phyloP scores from a whole-genome alignment of 2,797 vertebrate species.

The Alcedo atthis region DNA sequence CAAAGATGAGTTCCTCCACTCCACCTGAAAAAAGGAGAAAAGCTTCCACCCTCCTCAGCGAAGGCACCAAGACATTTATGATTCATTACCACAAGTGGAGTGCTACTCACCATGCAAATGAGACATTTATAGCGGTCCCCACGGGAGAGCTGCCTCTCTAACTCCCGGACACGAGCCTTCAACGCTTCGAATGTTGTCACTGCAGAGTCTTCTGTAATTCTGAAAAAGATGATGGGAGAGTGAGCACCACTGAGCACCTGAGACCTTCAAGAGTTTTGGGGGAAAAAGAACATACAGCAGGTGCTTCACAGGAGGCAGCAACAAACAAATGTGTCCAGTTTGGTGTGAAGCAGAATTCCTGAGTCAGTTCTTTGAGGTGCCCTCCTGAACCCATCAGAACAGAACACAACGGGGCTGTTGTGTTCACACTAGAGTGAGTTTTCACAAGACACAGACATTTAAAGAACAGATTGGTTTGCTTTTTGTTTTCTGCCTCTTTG shows the following conservation, averaged over 20 bases:
- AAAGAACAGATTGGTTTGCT: background rate
- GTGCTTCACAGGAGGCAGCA: background rate
- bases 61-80: slow-evolving; percentile 59
- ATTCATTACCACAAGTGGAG: slow-evolving; percentile 69
- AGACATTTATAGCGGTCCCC: slow-evolving; percentile 99
- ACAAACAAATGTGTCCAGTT: background rate
- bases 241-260: slow-evolving; percentile 18
- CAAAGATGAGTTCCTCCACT: background rate
- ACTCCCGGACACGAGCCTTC: slow-evolving; percentile 97
- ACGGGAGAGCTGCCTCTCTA: slow-evolving; percentile 97
- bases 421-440: background rate
- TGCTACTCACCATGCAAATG: slow-evolving; percentile 96
- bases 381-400: background rate
- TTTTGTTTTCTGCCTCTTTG: background rate
- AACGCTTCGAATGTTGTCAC: slow-evolving; percentile 98
- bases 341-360: background rate
- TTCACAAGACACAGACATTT: background rate
- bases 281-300: background rate
- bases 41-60: background rate
- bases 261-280: background rate
- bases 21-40: background rate
- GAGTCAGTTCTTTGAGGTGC: background rate
- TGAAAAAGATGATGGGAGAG: slow-evolving; percentile 70
- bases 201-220: slow-evolving; percentile 97
- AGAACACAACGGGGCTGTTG: background rate